phyloP scores from a whole-genome alignment of 2,888 invertebrate species.

The Gymnosoma rotundatum region DNA sequence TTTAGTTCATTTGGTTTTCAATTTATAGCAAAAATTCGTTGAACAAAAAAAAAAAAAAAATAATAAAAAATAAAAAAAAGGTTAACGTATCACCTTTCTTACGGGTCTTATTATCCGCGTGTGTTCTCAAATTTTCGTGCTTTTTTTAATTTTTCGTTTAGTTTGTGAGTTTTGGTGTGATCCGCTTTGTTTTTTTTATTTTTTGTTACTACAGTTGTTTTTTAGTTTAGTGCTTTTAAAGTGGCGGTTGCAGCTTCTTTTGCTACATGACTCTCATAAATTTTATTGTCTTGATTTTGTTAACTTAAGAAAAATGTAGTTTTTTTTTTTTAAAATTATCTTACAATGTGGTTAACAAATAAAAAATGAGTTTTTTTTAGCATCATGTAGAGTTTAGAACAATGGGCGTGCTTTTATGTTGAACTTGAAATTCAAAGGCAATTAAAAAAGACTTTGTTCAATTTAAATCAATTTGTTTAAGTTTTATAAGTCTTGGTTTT shows the following conservation, averaged over 20 bases:
- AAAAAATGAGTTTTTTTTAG: too few species aligned
- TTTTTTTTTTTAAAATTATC: too few species aligned
- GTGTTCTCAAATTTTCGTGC: slow-evolving; percentile 5
- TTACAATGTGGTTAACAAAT: too few species aligned
- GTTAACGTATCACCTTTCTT: not conserved
- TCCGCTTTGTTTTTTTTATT: slow-evolving; percentile 6
- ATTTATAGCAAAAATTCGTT: slow-evolving; percentile 61
- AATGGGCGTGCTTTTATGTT: slow-evolving; percentile 44
- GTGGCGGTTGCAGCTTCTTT: slow-evolving; percentile 54
- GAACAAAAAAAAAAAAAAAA: slow-evolving; percentile 26
- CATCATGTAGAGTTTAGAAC: slow-evolving; percentile 49
- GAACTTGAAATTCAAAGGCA: slow-evolving; percentile 57
- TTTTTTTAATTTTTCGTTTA: slow-evolving; percentile 43
- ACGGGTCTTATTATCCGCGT: slow-evolving; percentile 10
- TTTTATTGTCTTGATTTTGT: slow-evolving; percentile 39
- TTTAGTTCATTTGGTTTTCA: slow-evolving; percentile 47
- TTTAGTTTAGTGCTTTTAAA: slow-evolving; percentile 6
- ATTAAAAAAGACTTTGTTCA: not conserved
- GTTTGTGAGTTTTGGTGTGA: slow-evolving; percentile 48
- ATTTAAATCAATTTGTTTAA: slow-evolving; percentile 18
- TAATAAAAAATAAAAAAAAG: slow-evolving; percentile 15
- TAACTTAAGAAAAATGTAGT: not conserved
- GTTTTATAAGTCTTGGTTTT: too few species aligned
- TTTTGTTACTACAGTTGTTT: slow-evolving; percentile 1
- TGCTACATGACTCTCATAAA: slow-evolving; percentile 45